phyloP scores from a whole-genome alignment of 2,888 invertebrate species.

The Cephus rjabovi region DNA sequence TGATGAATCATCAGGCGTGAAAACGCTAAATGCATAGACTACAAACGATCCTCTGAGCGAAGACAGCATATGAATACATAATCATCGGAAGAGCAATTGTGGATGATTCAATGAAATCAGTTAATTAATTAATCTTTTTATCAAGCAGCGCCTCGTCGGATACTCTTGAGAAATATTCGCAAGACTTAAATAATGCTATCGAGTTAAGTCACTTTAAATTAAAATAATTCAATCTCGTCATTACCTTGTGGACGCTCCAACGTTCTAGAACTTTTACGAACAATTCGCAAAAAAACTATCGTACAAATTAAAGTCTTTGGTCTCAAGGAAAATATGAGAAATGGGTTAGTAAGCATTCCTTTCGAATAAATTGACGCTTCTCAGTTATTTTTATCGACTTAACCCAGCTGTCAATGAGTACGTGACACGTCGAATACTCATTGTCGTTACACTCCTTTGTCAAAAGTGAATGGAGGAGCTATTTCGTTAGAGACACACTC shows the following conservation, averaged over 20 bases:
- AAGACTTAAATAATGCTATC: no score
- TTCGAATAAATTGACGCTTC: neutral
- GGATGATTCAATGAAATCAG: constrained; percentile 12
- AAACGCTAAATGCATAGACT: constrained; percentile 19
- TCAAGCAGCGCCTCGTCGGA: neutral
- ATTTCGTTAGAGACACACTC: neutral
- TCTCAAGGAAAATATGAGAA: neutral
- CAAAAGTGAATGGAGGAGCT: neutral
- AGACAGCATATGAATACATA: neutral
- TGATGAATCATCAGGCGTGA: constrained; percentile 46
- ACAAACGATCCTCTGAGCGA: constrained; percentile 22
- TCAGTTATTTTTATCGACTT: neutral
- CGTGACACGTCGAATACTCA: neutral
- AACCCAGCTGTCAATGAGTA: neutral
- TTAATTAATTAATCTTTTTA: constrained; percentile 7
- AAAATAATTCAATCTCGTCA: neutral
- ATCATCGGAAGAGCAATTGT: neutral
- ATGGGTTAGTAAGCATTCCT: neutral
- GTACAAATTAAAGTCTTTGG: neutral
- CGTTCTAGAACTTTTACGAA: neutral
- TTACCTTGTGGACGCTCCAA: neutral
- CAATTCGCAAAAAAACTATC: neutral
- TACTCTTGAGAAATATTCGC: neutral
- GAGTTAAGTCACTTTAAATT: neutral
- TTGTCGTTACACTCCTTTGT: neutral